Evolutionary conservation across 2,113 vertebrate species (phyloP).

Genomic region (Pelmatolapia mariae): DNA sequence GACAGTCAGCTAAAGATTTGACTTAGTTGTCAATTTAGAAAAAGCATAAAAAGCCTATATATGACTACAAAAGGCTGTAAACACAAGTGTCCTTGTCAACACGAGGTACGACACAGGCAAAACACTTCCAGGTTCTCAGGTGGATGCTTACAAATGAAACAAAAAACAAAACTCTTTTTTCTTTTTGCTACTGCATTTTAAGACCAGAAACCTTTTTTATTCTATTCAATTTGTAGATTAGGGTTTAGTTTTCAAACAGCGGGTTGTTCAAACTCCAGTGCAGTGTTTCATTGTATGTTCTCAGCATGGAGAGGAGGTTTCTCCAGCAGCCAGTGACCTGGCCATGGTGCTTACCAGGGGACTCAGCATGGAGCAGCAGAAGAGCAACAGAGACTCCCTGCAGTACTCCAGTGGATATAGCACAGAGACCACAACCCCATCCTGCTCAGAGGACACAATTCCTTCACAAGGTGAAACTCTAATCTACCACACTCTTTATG

Average conservation of each 20-base stretch:
- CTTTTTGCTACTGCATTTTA: background rate
- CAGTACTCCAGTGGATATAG: slow-evolving; percentile 96
- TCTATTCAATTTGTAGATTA: background rate
- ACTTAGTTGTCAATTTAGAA: background rate
- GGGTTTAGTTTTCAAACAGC: background rate
- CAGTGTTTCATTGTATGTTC: background rate
- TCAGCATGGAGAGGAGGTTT: slow-evolving; percentile 91
- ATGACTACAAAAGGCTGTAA: background rate
- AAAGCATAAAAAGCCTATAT: background rate
- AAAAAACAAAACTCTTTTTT: background rate
- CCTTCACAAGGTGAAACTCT: slow-evolving; percentile 86
- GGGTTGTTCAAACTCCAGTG: background rate
- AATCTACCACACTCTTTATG: background rate
- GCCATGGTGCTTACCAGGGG: slow-evolving; percentile 94
- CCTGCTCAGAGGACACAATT: slow-evolving; percentile 96
- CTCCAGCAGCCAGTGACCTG: slow-evolving; percentile 88
- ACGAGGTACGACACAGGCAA: background rate
- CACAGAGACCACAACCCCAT: slow-evolving; percentile 93
- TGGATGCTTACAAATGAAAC: background rate
- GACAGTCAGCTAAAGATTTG: background rate
- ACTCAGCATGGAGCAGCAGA: slow-evolving; percentile 92
- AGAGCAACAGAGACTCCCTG: slow-evolving; percentile 92
- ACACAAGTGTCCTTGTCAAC: background rate
- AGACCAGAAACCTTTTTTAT: background rate
- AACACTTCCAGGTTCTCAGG: background rate